phyloP scores from a whole-genome alignment of 2,888 invertebrate genomes.

The Falcaria lacertinaria region DNA sequence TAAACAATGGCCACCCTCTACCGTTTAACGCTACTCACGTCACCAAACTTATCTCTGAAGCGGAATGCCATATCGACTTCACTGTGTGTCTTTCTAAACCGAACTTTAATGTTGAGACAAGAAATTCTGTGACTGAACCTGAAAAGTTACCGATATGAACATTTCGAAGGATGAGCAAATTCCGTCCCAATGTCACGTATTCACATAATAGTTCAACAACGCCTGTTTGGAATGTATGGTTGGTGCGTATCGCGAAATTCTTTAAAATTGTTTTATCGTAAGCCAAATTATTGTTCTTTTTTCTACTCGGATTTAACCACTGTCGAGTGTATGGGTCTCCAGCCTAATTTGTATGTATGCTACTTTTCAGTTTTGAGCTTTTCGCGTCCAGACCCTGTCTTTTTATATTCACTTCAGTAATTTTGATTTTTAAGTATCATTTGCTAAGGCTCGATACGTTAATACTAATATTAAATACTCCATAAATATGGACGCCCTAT shows the following conservation, averaged over 20 bases:
- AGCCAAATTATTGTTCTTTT: no score
- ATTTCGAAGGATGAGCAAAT: constrained; percentile 33
- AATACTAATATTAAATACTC: no score
- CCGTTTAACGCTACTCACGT: constrained; percentile 60
- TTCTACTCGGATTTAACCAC: no score
- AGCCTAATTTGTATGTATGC: no score
- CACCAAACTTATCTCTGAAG: constrained; percentile 41
- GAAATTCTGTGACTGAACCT: constrained; percentile 23
- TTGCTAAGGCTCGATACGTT: no score
- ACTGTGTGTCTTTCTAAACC: constrained; percentile 28
- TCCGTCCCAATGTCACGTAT: constrained; percentile 55
- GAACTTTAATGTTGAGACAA: constrained; percentile 31
- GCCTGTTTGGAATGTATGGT: constrained; percentile 54
- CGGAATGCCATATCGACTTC: constrained; percentile 43
- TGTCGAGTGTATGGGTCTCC: no score
- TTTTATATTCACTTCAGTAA: no score
- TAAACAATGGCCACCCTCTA: constrained; percentile 28
- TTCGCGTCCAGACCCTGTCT: no score
- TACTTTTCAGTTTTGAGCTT: no score
- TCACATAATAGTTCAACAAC: constrained; percentile 48
- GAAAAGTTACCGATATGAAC: constrained; percentile 23
- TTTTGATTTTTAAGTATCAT: no score
- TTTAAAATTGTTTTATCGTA: constrained; percentile 29
- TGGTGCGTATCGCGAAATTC: constrained; percentile 39
- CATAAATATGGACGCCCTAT: no score